Evolutionary conservation across 64 coral and sea anemone genomes (phyloP), one percentile per base, ranked within the genome.

Genomic region (Montipora sp.): DNA sequence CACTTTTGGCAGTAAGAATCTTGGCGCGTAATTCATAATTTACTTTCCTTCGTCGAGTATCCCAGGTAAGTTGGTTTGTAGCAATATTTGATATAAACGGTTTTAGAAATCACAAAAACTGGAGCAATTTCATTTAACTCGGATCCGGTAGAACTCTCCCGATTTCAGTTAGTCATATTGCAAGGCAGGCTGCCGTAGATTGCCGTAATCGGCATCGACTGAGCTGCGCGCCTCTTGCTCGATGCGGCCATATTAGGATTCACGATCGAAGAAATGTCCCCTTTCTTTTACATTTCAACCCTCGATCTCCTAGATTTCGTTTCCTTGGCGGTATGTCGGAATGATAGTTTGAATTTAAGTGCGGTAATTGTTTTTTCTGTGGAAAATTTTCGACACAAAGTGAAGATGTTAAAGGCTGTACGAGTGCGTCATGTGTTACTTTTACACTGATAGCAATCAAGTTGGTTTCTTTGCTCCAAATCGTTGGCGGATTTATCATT

Each of bases 11-110:
- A 5, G 5, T 75, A 22, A 8, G 66, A 79, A 93, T 50, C 60
- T 93, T 93, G 91, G 91, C 91, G 91, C 91, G 91, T 87, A 87
- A 49, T 79, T 93, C 71, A 93, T 78, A 93, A 87, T 79, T 87
- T 58, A 20, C 63, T 14, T 19, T 87, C 83, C 72, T 19, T 76
- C 36, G 50, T 69, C 19, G 20, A 51, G 81, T 48, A 3, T 63
- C 3, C 7, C 1, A 93, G 91, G 91, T 93, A 80, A 36, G 91
- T 67, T 15, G 7, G 1, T 22, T 45, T 3, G 22, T 47, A 27
- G 59, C 9, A 8, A 47, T 12, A 46, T 66, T 84, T 20, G 5
- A 11, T 8, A 7, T 84, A 5, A 67, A 9, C 1, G 15, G 45
- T 19, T 10, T 2, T 10, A 68, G 18, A 84, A 68, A 9, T 68